Conservation (phyloP, 2,797 vertebrate genomes). For the Crypturellus tataupa region DNA sequence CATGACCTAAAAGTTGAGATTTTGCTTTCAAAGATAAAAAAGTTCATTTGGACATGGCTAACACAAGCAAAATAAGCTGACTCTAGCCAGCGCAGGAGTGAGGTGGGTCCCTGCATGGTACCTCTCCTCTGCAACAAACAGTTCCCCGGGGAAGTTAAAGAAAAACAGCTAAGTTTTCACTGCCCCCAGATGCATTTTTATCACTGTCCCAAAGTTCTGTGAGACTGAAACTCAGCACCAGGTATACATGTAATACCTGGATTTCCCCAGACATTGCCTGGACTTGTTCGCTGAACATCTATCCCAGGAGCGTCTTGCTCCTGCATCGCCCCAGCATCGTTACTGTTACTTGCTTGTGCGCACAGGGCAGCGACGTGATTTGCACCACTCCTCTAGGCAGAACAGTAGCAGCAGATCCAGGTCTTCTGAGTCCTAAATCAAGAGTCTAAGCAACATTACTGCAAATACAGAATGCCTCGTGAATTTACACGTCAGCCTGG, state of each 20-base stretch:
- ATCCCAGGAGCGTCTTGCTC: background rate
- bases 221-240: background rate
- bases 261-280: background rate
- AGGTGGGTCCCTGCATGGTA: rapidly evolving
- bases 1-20: background rate
- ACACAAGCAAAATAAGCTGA: background rate
- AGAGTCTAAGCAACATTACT: background rate
- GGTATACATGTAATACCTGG: background rate
- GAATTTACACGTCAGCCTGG: background rate
- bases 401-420: background rate
- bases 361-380: background rate
- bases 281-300: background rate
- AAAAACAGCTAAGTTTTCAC: background rate
- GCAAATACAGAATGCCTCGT: background rate
- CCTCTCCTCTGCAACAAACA: background rate
- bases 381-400: background rate
- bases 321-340: rapidly evolving
- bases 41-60: background rate
- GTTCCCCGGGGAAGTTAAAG: background rate
- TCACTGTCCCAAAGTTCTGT: background rate
- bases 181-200: background rate
- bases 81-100: background rate
- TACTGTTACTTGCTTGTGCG: background rate
- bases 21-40: background rate
- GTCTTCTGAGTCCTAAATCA: background rate